phyloP scores from a whole-genome alignment of 30 jellyfish, hydroid and myxozoan species.

The Chironex yamaguchii region DNA sequence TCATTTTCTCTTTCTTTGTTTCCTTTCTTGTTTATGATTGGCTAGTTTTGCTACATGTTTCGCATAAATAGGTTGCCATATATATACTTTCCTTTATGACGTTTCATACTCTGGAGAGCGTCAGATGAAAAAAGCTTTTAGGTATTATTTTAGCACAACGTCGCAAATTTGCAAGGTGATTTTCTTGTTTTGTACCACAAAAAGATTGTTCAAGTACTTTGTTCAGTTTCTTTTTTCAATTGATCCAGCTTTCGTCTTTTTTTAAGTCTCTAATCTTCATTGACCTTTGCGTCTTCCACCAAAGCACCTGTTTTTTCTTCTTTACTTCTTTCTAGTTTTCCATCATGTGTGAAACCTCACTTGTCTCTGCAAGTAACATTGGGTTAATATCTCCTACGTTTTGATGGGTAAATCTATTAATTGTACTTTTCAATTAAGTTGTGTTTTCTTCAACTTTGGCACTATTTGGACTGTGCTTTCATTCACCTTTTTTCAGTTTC shows the following conservation, averaged over 20 bases:
- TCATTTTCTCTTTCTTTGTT: no score
- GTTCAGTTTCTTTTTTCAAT: no score
- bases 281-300: not conserved
- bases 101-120: slow-evolving; percentile 84
- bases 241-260: not conserved
- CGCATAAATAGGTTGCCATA: slow-evolving; percentile 62
- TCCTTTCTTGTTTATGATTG: no score
- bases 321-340: not conserved
- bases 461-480: not conserved
- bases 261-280: not conserved
- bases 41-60: no score
- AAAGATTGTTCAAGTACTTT: no score
- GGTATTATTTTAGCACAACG: not conserved
- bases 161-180: no score
- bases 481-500: not conserved
- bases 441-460: not conserved
- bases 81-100: slow-evolving; percentile 31
- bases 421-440: not conserved
- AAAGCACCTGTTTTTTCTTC: not conserved
- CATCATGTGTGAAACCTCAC: not conserved
- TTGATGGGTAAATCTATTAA: not conserved
- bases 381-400: not conserved
- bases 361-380: not conserved
- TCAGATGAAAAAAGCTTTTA: slow-evolving; percentile 30
- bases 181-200: no score